Base-by-base conservation (phyloP, 2,797 vertebrate species). In the Crenuchus spilurus region DNA sequence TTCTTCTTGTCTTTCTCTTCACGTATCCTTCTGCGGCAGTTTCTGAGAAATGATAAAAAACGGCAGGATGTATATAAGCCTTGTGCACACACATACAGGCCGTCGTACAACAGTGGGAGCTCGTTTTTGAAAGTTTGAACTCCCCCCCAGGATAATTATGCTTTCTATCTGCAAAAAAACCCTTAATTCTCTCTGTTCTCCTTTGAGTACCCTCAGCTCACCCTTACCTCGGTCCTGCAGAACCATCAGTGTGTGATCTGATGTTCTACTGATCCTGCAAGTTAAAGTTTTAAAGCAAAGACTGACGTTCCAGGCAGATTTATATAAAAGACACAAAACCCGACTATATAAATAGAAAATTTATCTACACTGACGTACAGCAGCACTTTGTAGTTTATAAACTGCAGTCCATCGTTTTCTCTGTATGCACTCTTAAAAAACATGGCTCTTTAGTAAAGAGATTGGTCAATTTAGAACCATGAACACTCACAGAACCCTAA, bases 121-220 rank as follows among this genome's bases (percentile, higher is more conserved):
- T 58, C 16, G 16, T 57, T 52, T 41, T 42, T 9, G n/a, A 14
- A 51, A 24, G 6, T 65, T 46, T 54, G 42, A 22, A 18, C 8
- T 6, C 0, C 11, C 75, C 35, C 55, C 16, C 62, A 77, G 70
- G 62, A 54, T 72, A 46, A 77, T 72, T 49, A 73, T n/a, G 18
- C 18, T 51, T 55, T 69, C 55, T 18, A 14, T 64, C 64, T 57
- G 4, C 14, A 16, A 35, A 8, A 35, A 14, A 41, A 39, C 46
- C 46, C 28, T 60, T 63, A 60, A 66, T 72, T 60, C 35, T 67
- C 16, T 65, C 16, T 6, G 28, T 37, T 65, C 31, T 70, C 70
- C 33, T 64, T 63, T 10, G 54, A 41, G 65, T 41, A 30, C 55
- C 22, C 26, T 70, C 7, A 28, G 72, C 65, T 74, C 49, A 65